A percentile compares a stretch with the other conserved stretches of the same genome.
Evolutionary conservation across 2,113 vertebrate genomes (phyloP).

Genomic region (Suricata suricatta): DNA sequence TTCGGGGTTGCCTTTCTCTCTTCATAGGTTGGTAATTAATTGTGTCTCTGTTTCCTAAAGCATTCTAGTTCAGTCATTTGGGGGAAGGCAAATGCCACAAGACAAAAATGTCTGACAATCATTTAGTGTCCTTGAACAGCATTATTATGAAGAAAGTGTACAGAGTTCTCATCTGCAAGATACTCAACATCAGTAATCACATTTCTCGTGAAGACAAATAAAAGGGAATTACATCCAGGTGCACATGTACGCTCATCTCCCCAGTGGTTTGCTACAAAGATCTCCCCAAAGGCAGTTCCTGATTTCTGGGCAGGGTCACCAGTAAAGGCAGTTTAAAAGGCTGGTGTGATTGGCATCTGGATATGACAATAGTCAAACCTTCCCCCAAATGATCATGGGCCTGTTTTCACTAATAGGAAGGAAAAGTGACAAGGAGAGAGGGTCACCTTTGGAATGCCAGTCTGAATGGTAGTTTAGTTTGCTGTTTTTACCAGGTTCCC

Average conservation of each 20-base stretch:
- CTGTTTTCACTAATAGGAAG: slow-evolving; percentile 41
- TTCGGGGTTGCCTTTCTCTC: background rate
- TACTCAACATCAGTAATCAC: slow-evolving; percentile 51
- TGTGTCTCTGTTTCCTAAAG: background rate
- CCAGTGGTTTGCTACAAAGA: slow-evolving; percentile 62
- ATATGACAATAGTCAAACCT: background rate
- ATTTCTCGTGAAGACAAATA: slow-evolving; percentile 67
- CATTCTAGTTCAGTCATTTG: background rate
- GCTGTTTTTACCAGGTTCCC: background rate
- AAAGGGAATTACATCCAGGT: slow-evolving; percentile 65
- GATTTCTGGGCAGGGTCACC: slow-evolving; percentile 59
- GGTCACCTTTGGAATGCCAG: slow-evolving; percentile 58
- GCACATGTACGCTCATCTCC: background rate
- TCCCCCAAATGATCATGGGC: slow-evolving; percentile 34
- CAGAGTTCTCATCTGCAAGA: slow-evolving; percentile 60
- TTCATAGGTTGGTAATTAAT: slow-evolving; percentile 44
- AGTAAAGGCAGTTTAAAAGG: slow-evolving; percentile 45
- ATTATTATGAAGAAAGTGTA: slow-evolving; percentile 49
- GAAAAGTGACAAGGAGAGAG: slow-evolving; percentile 56
- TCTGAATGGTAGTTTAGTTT: background rate
- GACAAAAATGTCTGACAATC: slow-evolving; percentile 13
- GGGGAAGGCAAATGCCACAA: background rate
- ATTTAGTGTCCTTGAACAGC: slow-evolving; percentile 68
- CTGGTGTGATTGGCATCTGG: slow-evolving; percentile 62
- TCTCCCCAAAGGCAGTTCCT: slow-evolving; percentile 58